Evolutionary conservation across 2,113 vertebrate genomes (phyloP).

Genomic region (Podiceps cristatus): DNA sequence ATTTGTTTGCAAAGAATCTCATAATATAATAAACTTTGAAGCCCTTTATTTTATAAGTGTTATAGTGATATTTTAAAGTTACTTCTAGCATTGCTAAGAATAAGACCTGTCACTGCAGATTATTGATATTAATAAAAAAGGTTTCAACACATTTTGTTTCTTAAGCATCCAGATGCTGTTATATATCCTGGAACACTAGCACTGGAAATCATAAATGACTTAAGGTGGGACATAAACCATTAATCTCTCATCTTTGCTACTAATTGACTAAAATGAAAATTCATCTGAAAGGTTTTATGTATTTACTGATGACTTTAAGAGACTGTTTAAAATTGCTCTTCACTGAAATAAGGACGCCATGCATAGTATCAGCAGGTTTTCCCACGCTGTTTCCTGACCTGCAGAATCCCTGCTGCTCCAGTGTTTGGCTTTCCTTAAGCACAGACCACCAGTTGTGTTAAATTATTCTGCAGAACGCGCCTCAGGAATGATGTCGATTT

Average conservation of each 20-base stretch:
- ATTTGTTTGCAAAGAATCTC: background rate
- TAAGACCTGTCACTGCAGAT: background rate
- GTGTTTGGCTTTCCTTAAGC: conserved; percentile 8
- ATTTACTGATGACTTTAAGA: background rate
- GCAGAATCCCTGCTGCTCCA: conserved; percentile 23
- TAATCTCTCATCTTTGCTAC: background rate
- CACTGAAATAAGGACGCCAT: background rate
- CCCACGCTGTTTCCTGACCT: conserved; percentile 22
- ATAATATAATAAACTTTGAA: background rate
- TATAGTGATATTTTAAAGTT: background rate
- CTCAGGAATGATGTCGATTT: background rate
- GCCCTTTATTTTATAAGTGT: background rate
- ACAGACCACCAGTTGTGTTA: conserved; percentile 12
- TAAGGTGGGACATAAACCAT: background rate
- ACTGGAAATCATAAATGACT: background rate
- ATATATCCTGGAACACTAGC: background rate
- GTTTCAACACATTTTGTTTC: background rate
- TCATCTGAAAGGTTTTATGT: background rate
- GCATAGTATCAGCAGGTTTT: background rate
- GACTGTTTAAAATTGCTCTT: background rate
- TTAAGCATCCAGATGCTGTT: background rate
- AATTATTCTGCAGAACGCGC: background rate
- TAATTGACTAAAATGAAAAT: background rate
- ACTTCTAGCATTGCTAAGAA: background rate
- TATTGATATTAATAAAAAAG: background rate